phyloP scores from a whole-genome alignment of 2,888 invertebrate genomes.

The Lysandra bellargus region DNA sequence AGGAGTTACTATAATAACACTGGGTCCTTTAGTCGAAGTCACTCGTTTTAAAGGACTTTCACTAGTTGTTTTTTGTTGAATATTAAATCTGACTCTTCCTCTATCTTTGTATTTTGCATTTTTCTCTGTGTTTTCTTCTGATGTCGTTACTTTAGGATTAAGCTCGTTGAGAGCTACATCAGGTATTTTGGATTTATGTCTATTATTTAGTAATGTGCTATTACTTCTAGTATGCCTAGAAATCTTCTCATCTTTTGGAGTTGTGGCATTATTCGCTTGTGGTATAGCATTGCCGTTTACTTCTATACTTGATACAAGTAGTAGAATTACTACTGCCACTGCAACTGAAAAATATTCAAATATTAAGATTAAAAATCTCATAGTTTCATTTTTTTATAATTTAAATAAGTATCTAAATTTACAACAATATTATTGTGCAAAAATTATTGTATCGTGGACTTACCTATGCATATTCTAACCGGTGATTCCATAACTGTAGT shows the following conservation, averaged over 20 bases:
- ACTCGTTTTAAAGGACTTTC: conserved; percentile 52
- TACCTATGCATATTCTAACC: conserved; percentile 78
- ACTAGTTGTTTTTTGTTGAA: conserved; percentile 57
- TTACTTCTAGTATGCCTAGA: conserved; percentile 52
- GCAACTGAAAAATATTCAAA: conserved; percentile 62
- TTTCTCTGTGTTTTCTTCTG: conserved; percentile 70
- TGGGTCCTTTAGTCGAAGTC: conserved; percentile 54
- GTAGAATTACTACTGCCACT: conserved; percentile 71
- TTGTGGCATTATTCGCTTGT: conserved; percentile 56
- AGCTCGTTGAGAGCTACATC: conserved; percentile 70
- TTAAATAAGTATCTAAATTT: not conserved
- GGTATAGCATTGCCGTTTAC: conserved; percentile 61
- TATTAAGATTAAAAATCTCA: not conserved
- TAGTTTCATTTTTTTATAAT: not conserved
- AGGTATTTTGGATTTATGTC: conserved; percentile 54
- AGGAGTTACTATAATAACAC: conserved; percentile 66
- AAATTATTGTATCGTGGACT: not conserved
- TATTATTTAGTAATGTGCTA: conserved; percentile 50
- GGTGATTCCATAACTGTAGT: conserved; percentile 77
- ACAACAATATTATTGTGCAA: too few relatives aligned
- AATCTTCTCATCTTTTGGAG: conserved; percentile 55
- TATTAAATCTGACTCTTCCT: conserved; percentile 64
- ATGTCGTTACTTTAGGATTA: conserved; percentile 63
- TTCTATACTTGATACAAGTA: conserved; percentile 66
- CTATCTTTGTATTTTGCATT: conserved; percentile 75